A percentile compares a stretch with the other conserved stretches of the same genome.
Evolutionary conservation across 2,113 vertebrate genomes (phyloP).

Genomic region (Oncorhynchus mykiss): DNA sequence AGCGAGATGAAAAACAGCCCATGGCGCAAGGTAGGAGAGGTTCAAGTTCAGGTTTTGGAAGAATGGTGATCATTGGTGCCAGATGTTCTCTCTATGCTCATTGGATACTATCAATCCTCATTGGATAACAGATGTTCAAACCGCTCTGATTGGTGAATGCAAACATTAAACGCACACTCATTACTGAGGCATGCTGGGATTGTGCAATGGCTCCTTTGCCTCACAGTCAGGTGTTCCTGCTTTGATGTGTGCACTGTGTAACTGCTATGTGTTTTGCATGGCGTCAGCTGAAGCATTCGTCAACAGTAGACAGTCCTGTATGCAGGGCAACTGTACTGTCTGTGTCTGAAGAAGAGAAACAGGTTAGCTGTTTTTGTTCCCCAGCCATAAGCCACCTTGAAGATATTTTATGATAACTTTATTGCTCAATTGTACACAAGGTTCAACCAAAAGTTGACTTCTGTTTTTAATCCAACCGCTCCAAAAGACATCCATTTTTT

Average conservation of each 20-base stretch:
- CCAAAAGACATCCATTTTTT: no score
- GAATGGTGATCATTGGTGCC: constrained; percentile 39
- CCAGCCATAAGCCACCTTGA: no score
- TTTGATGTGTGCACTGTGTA: constrained; percentile 29
- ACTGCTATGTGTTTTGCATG: background rate
- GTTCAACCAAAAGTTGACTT: no score
- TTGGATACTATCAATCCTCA: constrained; percentile 11
- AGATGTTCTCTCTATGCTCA: constrained; percentile 57
- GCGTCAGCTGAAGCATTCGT: background rate
- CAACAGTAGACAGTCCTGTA: background rate
- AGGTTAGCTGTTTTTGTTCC: no score
- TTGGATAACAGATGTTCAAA: constrained; percentile 59
- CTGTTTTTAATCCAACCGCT: no score
- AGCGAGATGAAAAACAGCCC: background rate
- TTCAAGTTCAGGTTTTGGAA: constrained; percentile 50
- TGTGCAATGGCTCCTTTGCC: constrained; percentile 33
- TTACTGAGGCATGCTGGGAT: constrained; percentile 30
- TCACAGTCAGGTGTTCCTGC: constrained; percentile 30
- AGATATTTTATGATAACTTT: no score
- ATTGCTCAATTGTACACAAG: no score
- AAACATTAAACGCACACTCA: constrained; percentile 18
- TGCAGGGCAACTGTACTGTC: no score
- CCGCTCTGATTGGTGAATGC: constrained; percentile 44
- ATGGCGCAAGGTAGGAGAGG: constrained; percentile 38
- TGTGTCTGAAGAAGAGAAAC: no score